Base-by-base conservation (phyloP, 2,888 invertebrate genomes). In the Dascillus cervinus region DNA sequence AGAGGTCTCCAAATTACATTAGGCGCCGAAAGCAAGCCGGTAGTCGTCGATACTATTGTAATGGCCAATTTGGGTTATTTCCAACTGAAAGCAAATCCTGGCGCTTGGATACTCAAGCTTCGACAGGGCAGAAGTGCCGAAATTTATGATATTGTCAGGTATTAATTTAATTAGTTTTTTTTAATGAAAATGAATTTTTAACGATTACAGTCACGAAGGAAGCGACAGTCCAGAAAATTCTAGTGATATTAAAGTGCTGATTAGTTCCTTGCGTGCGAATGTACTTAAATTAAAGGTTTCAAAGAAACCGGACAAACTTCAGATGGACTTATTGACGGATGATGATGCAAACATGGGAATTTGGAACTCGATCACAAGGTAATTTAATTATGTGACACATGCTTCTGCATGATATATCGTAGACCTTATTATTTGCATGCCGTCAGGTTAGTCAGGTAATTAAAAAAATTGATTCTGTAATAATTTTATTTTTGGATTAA, bases 61-160 rank as follows among this genome's bases (percentile, higher is more conserved):
- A 99, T 99, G 98, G 97, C 97, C 3, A 98, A 99, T 67, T 72
- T 99, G 48, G 98, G 98, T 8, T 98, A 98, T 67, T 97, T 98
- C 71, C 92, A 94, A 67, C 69, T 98, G 14, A 97, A 97, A 67
- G 97, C 97, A 0, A 92, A 89, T 62, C 97, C 98, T 1, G 98
- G 98, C 1, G 88, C 91, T 5, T 98, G 97, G 97, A 69, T 83
- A 11, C 65, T 98, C 37, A 73, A 82, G 3, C 71, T 98, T 3
- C 71, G 98, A 14, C 89, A 94, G 25, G 98, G 98, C 3, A 76
- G 94, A 44, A 97, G 96, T 2, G 76, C 81, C 2, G 96, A 98
- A 35, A 90, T 98, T 41, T 98, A 96, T 61, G 86, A 91, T 51
- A 91, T 98, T 49, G 78, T 79, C 30, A 79, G 79, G 79, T 77